Percentiles rank a stretch among this genome's conserved stretches.
Conservation (phyloP, 2,113 vertebrate genomes). For the Plotosus lineatus region DNA sequence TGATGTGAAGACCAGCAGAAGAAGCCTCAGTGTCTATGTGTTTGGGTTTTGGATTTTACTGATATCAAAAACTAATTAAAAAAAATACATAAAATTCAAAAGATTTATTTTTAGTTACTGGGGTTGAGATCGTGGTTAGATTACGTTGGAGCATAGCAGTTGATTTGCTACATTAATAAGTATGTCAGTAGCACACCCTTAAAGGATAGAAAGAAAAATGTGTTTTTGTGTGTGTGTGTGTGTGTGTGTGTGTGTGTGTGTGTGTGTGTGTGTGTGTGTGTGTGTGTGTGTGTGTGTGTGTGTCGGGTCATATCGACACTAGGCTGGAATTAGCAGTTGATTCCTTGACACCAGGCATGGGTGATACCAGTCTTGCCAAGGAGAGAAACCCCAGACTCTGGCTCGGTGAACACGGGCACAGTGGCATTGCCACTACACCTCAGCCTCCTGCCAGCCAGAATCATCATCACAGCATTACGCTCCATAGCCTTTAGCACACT, state of each 20-base stretch:
- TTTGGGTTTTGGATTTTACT: slow-evolving; percentile 15
- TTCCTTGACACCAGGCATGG: slow-evolving; percentile 60
- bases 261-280: slow-evolving; percentile 31
- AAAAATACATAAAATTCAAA: background rate
- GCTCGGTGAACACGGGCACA: slow-evolving; percentile 52
- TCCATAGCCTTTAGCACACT: background rate
- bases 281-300: slow-evolving; percentile 22
- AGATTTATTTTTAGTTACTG: background rate
- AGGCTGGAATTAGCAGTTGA: slow-evolving; percentile 61
- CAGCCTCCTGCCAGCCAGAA: slow-evolving; percentile 60
- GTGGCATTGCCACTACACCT: slow-evolving; percentile 58
- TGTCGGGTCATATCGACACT: slow-evolving; percentile 43
- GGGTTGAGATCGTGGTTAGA: background rate
- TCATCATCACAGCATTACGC: slow-evolving; percentile 38
- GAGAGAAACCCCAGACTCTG: slow-evolving; percentile 54
- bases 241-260: background rate
- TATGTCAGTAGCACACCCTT: background rate
- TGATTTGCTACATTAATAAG: background rate
- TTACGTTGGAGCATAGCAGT: background rate
- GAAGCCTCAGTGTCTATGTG: background rate
- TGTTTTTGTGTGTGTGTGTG: background rate
- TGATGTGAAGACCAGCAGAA: background rate
- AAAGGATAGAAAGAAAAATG: background rate
- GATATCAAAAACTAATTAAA: background rate
- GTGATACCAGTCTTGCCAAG: slow-evolving; percentile 57